Evolutionary conservation across 2,113 vertebrate species (phyloP).

Genomic region (Cebus imitator): DNA sequence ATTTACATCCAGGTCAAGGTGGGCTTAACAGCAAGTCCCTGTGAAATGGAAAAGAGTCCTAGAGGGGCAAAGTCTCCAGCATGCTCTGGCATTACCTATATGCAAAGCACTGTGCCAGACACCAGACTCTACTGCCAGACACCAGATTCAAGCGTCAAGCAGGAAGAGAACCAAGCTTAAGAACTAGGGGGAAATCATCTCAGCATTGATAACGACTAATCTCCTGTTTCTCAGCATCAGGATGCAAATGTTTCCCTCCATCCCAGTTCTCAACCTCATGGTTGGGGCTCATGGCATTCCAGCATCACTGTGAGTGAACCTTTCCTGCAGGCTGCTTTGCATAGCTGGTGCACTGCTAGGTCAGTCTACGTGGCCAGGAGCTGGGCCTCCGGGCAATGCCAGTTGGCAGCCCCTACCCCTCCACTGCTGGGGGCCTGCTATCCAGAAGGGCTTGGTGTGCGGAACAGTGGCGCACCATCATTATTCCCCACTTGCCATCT

Average conservation of each 20-base stretch:
- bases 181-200: not conserved
- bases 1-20: not conserved
- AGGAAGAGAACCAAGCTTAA: not conserved
- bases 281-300: not conserved
- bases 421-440: not conserved
- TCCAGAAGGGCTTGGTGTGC: not conserved
- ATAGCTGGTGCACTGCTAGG: not conserved
- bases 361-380: not conserved
- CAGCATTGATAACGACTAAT: not conserved
- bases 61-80: not conserved
- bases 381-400: too few species aligned
- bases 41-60: not conserved
- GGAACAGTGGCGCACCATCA: not conserved
- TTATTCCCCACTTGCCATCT: rapidly evolving
- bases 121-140: too few species aligned
- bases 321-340: too few species aligned
- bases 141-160: not conserved
- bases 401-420: not conserved
- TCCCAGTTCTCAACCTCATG: not conserved
- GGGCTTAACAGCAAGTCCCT: not conserved
- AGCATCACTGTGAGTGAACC: rapidly evolving
- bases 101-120: not conserved
- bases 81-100: rapidly evolving
- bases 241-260: too few species aligned
- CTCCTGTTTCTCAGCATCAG: not conserved